phyloP scores from a whole-genome alignment of 2,888 invertebrate species.

The Apantesis nais region DNA sequence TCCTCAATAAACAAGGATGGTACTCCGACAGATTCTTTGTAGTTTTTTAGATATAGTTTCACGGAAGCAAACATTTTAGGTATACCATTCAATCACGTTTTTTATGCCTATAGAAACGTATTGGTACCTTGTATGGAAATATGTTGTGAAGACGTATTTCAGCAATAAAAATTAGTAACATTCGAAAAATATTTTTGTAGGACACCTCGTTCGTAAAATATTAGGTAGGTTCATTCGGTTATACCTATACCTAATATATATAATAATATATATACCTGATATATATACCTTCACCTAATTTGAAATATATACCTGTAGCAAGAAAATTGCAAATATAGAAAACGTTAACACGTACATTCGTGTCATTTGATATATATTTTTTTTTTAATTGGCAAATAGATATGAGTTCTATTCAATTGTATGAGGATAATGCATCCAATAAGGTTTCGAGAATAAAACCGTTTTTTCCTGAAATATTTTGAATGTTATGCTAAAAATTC shows the following conservation, averaged over 20 bases:
- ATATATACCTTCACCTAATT: too few species aligned
- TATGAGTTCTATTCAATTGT: too few species aligned
- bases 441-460: neutral
- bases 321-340: neutral
- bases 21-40: slow-evolving; percentile 13
- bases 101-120: neutral
- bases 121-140: neutral
- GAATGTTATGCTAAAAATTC: neutral
- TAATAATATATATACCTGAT: too few species aligned
- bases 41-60: slow-evolving; percentile 18
- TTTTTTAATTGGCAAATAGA: too few species aligned
- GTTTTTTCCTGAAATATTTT: neutral
- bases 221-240: neutral
- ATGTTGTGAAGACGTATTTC: neutral
- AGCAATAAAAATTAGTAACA: neutral
- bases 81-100: neutral
- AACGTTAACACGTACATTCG: neutral
- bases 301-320: neutral
- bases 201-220: neutral
- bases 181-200: neutral
- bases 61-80: neutral
- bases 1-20: slow-evolving; percentile 22
- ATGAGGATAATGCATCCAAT: neutral
- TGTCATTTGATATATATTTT: too few species aligned
- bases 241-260: too few species aligned